Conservation (phyloP, 2,888 invertebrate genomes). For the Agonopterix heracliana region DNA sequence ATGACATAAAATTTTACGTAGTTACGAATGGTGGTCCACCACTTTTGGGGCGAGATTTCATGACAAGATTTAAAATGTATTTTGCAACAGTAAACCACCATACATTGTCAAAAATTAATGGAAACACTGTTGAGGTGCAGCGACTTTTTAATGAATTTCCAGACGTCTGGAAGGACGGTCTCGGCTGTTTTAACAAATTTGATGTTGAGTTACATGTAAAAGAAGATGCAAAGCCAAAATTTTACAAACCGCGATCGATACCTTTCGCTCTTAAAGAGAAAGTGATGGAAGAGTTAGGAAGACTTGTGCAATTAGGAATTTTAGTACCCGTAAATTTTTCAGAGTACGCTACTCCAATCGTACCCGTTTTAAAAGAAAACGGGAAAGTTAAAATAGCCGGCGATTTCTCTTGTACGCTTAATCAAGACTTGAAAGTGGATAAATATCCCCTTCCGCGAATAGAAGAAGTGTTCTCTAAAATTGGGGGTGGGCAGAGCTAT, state of each 20-base stretch:
- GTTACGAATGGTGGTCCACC: too few relatives aligned
- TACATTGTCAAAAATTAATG: not conserved
- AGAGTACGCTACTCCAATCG: constrained; percentile 11
- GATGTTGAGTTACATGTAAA: constrained; percentile 6
- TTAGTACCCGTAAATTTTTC: constrained; percentile 14
- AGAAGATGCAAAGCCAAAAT: constrained; percentile 6
- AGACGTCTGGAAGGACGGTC: constrained; percentile 2
- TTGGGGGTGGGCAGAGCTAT: constrained; percentile 11
- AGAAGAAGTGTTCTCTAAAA: constrained; percentile 2
- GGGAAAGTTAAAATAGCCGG: too few relatives aligned
- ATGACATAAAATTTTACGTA: too few relatives aligned
- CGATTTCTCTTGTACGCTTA: too few relatives aligned
- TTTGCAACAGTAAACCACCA: not conserved
- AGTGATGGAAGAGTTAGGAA: constrained; percentile 20
- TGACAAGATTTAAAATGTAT: too few relatives aligned
- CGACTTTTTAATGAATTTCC: not conserved
- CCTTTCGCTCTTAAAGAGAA: constrained; percentile 13
- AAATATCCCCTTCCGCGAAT: too few relatives aligned
- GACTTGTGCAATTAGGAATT: constrained; percentile 14
- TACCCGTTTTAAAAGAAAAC: too few relatives aligned
- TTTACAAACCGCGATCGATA: constrained; percentile 18
- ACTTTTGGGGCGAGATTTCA: too few relatives aligned
- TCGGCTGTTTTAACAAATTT: constrained; percentile 11
- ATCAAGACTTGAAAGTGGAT: constrained; percentile 19
- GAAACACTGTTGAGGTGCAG: not conserved